These are phyloP conservation scores for Perodicticus potto DNA, from an alignment of 2,797 vertebrate genomes.

Conservation along the genomic window DNA sequence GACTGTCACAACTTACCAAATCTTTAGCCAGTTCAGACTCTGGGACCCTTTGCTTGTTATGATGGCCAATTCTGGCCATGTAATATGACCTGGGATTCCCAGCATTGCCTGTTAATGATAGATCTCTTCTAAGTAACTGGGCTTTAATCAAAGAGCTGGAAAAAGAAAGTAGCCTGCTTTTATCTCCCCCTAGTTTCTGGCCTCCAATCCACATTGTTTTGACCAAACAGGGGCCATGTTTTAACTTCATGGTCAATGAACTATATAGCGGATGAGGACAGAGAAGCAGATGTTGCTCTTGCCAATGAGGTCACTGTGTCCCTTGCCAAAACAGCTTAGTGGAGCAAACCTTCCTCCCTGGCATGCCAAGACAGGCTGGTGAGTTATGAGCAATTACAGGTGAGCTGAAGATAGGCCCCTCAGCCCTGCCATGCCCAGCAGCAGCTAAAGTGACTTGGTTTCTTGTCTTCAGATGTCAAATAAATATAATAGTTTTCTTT, in stretches of 20 bases:
- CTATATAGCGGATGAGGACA: neutral
- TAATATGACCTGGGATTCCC: neutral
- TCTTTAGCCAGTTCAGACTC: neutral
- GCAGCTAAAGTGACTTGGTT: neutral
- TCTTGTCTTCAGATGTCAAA: neutral
- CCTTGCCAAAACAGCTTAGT: neutral
- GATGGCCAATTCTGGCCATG: neutral
- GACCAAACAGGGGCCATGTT: slow-evolving; percentile 17
- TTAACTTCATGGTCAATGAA: slow-evolving; percentile 16
- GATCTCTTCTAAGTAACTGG: neutral
- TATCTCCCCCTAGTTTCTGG: neutral
- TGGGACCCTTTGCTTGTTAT: neutral
- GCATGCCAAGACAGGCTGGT: neutral
- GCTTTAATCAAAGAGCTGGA: neutral
- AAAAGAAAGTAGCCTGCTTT: neutral
- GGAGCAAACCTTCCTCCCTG: neutral
- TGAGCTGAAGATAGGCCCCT: neutral
- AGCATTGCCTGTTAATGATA: neutral
- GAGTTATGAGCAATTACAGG: neutral
- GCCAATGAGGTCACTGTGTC: neutral
- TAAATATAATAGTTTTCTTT: neutral
- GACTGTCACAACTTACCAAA: neutral
- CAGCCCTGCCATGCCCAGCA: neutral
- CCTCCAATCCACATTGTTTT: neutral
- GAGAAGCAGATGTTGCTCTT: neutral